phyloP scores from a whole-genome alignment of 2,113 vertebrate species.

The Rhinopomastus cyanomelas region DNA sequence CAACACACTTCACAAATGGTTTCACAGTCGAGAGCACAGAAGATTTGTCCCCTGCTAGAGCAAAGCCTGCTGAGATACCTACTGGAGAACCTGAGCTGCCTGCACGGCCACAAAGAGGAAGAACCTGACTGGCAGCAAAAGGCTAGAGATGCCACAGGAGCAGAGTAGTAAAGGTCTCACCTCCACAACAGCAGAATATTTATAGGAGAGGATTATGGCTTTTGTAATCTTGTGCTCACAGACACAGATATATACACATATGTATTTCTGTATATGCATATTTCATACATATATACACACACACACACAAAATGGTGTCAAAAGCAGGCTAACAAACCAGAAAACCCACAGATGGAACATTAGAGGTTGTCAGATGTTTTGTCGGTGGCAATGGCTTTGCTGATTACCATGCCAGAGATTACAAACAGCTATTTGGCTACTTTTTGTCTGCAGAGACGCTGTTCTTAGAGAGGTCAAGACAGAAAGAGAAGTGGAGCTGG shows the following conservation, averaged over 20 bases:
- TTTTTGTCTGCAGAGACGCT: neutral
- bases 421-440: neutral
- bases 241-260: rapidly evolving
- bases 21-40: neutral
- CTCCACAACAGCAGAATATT: neutral
- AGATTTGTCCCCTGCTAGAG: neutral
- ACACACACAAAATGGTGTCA: neutral
- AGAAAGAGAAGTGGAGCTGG: neutral
- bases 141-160: neutral
- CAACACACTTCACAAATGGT: constrained; percentile 20
- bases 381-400: neutral
- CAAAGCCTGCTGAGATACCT: neutral
- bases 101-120: neutral
- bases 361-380: neutral
- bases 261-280: rapidly evolving
- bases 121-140: neutral
- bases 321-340: neutral
- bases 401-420: neutral
- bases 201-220: neutral
- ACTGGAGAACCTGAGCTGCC: neutral
- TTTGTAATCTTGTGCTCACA: neutral
- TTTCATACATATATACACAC: rapidly evolving
- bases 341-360: neutral
- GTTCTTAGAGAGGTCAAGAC: constrained; percentile 24
- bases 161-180: neutral